phyloP scores from a whole-genome alignment of 2,888 invertebrate genomes.

The Coremacera marginata region DNA sequence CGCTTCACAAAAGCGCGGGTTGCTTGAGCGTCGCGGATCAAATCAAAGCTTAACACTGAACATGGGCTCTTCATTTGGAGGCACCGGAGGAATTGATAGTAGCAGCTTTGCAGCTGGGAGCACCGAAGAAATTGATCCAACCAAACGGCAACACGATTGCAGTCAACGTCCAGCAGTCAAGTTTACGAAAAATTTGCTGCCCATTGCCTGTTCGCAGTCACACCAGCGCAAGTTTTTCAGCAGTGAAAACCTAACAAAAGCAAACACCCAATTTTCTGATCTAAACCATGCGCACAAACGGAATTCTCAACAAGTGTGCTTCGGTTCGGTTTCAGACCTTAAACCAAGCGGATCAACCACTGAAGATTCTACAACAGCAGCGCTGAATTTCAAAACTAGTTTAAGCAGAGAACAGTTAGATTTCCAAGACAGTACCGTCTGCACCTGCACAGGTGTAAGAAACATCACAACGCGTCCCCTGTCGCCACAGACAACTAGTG shows the following conservation, averaged over 20 bases:
- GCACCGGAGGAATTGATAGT: slow-evolving; percentile 49
- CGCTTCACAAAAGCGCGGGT: slow-evolving; percentile 71
- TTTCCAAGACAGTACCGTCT: slow-evolving; percentile 58
- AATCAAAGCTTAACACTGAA: slow-evolving; percentile 91
- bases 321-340: slow-evolving; percentile 69
- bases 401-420: slow-evolving; percentile 45
- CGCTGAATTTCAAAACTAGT: neutral
- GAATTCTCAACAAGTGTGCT: slow-evolving; percentile 62
- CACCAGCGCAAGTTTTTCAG: slow-evolving; percentile 68
- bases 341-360: slow-evolving; percentile 54
- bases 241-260: slow-evolving; percentile 65
- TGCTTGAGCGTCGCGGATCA: slow-evolving; percentile 88
- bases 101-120: slow-evolving; percentile 47
- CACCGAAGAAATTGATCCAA: slow-evolving; percentile 40
- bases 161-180: slow-evolving; percentile 19
- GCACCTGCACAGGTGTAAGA: slow-evolving; percentile 69
- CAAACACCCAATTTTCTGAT: slow-evolving; percentile 61
- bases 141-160: slow-evolving; percentile 28
- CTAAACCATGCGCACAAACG: slow-evolving; percentile 58
- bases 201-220: slow-evolving; percentile 56
- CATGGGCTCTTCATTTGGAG: slow-evolving; percentile 61
- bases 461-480: slow-evolving; percentile 76
- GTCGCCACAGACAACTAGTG: slow-evolving; percentile 76
- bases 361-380: neutral
- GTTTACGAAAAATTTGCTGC: neutral